These are phyloP conservation scores for Apotomis capreana DNA, from an alignment of 2,888 invertebrate species.

Conservation along the genomic window DNA sequence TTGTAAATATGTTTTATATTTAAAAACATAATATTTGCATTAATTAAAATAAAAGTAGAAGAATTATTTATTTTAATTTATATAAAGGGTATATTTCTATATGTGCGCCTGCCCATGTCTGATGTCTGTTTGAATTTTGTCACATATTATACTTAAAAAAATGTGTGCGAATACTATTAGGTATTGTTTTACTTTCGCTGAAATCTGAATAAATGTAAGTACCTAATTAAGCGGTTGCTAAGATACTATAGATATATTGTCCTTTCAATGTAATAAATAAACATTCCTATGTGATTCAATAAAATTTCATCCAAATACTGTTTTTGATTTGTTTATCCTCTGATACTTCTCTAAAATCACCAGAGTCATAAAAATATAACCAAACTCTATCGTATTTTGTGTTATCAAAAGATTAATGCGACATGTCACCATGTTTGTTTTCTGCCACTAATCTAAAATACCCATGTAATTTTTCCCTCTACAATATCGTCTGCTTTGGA, in stretches of 20 bases:
- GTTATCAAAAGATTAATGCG: no score
- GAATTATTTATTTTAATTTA: no score
- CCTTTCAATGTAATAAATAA: constrained; percentile 39
- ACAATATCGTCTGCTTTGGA: neutral
- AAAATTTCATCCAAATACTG: constrained; percentile 38
- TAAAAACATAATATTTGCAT: no score
- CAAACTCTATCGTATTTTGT: no score
- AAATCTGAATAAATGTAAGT: constrained; percentile 21
- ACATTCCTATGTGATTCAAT: constrained; percentile 45
- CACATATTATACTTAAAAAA: constrained; percentile 1
- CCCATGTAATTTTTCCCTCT: neutral
- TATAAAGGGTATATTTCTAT: no score
- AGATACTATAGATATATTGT: constrained; percentile 34
- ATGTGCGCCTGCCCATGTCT: no score
- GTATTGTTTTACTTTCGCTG: constrained; percentile 7
- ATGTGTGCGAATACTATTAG: constrained; percentile 4
- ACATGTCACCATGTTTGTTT: no score
- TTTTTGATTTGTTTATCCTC: constrained; percentile 16
- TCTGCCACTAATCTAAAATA: neutral
- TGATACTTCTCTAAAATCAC: no score
- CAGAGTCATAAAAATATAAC: no score
- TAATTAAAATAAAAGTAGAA: no score
- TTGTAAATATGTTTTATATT: constrained; percentile 28
- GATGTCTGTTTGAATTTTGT: neutral
- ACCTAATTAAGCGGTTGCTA: constrained; percentile 33